phyloP scores from a whole-genome alignment of 2,888 invertebrate species.

The Galerucella calmariensis region DNA sequence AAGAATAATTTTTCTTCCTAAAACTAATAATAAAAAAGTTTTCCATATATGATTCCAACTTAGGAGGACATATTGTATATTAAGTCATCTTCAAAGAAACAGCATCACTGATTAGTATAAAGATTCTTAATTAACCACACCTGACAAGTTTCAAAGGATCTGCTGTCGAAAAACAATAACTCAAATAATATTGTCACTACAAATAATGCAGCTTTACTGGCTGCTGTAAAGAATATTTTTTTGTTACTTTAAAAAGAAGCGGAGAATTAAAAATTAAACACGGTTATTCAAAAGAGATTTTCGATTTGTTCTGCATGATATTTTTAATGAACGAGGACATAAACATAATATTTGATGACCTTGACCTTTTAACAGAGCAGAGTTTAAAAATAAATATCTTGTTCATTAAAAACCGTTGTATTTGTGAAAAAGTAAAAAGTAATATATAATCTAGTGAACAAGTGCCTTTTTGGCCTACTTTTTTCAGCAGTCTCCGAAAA shows the following conservation, averaged over 20 bases:
- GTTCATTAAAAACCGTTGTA: too few relatives aligned
- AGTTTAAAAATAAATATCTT: neutral
- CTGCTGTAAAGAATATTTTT: too few relatives aligned
- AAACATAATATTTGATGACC: neutral
- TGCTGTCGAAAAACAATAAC: neutral
- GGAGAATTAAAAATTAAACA: neutral
- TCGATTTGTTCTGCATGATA: neutral
- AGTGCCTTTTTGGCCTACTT: too few relatives aligned
- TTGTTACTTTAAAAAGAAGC: too few relatives aligned
- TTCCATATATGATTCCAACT: too few relatives aligned
- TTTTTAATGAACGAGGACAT: neutral
- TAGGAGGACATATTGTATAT: neutral
- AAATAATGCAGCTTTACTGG: neutral
- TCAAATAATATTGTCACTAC: neutral
- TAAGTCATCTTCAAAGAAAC: neutral
- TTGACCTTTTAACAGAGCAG: neutral
- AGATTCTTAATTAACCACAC: constrained; percentile 8
- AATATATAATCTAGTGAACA: too few relatives aligned
- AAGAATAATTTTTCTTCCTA: too few relatives aligned
- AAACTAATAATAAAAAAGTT: too few relatives aligned
- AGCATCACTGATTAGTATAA: neutral
- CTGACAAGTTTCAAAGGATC: neutral
- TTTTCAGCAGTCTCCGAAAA: too few relatives aligned
- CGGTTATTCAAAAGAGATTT: neutral
- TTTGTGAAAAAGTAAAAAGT: too few relatives aligned